Evolutionary conservation across 1,140 invertebrate genomes (phyloP).

Genomic region (Acarapis woodi): DNA sequence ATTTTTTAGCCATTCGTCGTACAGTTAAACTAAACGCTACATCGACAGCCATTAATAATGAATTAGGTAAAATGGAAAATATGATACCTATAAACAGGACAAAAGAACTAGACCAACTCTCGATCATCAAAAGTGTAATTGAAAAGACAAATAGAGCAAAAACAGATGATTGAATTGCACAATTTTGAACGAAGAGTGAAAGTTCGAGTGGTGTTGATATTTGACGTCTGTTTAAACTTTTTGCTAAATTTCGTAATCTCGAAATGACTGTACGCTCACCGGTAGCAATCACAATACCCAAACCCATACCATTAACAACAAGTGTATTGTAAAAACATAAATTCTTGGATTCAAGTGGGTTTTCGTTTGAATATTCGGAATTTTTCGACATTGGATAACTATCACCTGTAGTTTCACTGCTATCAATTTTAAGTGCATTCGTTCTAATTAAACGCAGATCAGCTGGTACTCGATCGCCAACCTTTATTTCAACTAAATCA

Average conservation of each 20-base stretch:
- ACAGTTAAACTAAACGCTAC: conserved; percentile 47
- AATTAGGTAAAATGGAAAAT: conserved; percentile 93
- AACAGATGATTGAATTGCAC: conserved; percentile 20
- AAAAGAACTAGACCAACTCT: conserved; percentile 70
- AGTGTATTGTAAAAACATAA: conserved; percentile 23
- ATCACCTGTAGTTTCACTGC: conserved; percentile 24
- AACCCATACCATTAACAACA: conserved; percentile 18
- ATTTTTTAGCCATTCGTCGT: conserved; percentile 86
- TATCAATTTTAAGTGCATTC: conserved; percentile 27
- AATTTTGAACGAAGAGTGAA: conserved; percentile 21
- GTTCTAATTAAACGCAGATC: conserved; percentile 15
- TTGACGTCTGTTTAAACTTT: conserved; percentile 20
- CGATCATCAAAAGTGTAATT: conserved; percentile 18
- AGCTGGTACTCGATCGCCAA: conserved; percentile 29
- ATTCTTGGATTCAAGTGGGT: conserved; percentile 22
- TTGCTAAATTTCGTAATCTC: conserved; percentile 22
- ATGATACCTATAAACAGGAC: conserved; percentile 97
- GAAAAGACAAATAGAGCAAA: conserved; percentile 20
- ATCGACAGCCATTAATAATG: conserved; percentile 83
- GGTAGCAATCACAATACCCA: conserved; percentile 19
- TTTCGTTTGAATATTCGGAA: conserved; percentile 18
- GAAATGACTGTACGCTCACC: conserved; percentile 25
- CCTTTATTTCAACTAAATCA: conserved; percentile 47
- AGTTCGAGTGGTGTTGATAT: conserved; percentile 23
- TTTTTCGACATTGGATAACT: conserved; percentile 23